These are phyloP conservation scores for Cygnus buccinator DNA, from an alignment of 2,113 vertebrate species.

Conservation along the genomic window DNA sequence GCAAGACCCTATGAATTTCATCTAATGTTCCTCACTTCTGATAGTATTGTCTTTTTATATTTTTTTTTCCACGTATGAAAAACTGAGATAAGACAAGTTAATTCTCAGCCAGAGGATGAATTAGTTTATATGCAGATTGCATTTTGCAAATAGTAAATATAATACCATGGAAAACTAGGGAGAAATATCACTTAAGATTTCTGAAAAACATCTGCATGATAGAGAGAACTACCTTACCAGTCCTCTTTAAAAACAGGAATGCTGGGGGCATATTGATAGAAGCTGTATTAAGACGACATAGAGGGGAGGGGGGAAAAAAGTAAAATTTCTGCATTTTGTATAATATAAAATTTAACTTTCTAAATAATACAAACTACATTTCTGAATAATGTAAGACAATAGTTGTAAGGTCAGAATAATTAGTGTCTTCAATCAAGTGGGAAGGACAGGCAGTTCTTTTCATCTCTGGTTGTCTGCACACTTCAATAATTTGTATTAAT, in stretches of 20 bases:
- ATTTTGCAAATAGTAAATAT: not conserved
- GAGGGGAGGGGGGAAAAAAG: too few species aligned
- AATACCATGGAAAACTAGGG: not conserved
- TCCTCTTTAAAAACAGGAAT: not conserved
- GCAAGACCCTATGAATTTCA: not conserved
- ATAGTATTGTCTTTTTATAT: not conserved
- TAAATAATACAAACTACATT: not conserved
- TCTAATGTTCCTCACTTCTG: not conserved
- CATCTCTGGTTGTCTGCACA: not conserved
- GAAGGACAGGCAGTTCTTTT: not conserved
- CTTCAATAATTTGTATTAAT: not conserved
- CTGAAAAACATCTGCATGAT: not conserved
- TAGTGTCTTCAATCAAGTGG: not conserved
- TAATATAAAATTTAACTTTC: not conserved
- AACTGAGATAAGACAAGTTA: conserved; percentile 25
- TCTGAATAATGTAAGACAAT: not conserved
- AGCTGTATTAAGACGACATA: not conserved
- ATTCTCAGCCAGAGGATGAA: conserved; percentile 15
- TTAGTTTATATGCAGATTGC: conserved; percentile 19
- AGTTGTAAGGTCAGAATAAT: not conserved
- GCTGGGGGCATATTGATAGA: not conserved
- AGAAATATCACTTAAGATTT: not conserved
- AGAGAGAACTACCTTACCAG: not conserved
- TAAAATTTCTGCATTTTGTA: not conserved
- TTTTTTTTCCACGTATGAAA: conserved; percentile 2